A percentile compares a stretch with the other conserved stretches of the same genome.
phyloP scores from a whole-genome alignment of 2,797 vertebrate species.

The Mus spretus region DNA sequence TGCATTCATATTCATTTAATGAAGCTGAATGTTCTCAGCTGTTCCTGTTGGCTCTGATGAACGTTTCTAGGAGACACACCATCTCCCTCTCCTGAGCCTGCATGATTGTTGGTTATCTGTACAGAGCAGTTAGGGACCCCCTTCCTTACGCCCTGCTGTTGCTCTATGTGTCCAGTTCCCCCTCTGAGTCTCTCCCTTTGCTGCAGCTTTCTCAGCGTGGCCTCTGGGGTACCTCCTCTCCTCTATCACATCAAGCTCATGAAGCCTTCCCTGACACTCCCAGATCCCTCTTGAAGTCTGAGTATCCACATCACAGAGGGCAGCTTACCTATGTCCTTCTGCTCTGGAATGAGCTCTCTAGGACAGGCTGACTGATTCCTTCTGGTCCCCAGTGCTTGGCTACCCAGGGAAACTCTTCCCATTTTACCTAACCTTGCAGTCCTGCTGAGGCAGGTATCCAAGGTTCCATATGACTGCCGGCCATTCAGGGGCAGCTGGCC shows the following conservation, averaged over 20 bases:
- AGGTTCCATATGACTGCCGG: not conserved
- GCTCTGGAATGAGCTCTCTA: not conserved
- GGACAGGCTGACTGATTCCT: not conserved
- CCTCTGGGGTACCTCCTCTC: not conserved
- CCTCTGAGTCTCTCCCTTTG: not conserved
- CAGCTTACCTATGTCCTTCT: no score
- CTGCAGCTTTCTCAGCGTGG: not conserved
- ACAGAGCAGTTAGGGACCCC: not conserved
- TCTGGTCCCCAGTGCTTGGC: not conserved
- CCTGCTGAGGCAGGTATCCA: not conserved
- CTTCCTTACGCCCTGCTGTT: accelerated
- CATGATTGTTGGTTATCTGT: accelerated
- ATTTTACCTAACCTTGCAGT: accelerated
- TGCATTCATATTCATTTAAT: not conserved
- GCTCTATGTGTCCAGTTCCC: not conserved
- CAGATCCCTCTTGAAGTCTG: not conserved
- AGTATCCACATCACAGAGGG: not conserved
- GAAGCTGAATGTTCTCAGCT: not conserved
- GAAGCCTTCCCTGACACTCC: not conserved
- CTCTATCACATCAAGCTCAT: not conserved
- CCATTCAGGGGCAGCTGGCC: not conserved
- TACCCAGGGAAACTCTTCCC: no score
- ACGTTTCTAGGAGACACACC: not conserved
- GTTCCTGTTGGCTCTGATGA: not conserved
- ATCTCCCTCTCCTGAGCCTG: not conserved